These are phyloP conservation scores for Apistogramma diplotaenia DNA, from an alignment of 2,113 vertebrate species.

Conservation along the genomic window DNA sequence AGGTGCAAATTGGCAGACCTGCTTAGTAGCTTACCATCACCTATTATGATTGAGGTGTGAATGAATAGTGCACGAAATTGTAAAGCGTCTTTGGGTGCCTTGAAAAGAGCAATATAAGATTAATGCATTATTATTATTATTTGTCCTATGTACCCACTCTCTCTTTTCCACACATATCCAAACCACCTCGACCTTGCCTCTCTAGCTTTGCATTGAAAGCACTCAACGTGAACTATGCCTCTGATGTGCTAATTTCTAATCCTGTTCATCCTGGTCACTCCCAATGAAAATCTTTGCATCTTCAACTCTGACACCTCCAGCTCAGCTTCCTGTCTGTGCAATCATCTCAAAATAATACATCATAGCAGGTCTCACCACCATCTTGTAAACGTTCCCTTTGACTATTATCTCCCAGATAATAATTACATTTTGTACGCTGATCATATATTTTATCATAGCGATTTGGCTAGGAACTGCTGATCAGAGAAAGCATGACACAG, in stretches of 20 bases:
- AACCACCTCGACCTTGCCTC: not conserved
- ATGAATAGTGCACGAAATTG: too few species aligned
- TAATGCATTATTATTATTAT: too few species aligned
- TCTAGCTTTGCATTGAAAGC: not conserved
- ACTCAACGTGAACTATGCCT: not conserved
- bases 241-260: not conserved
- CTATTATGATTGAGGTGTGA: too few species aligned
- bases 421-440: fast-evolving
- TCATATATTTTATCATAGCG: not conserved
- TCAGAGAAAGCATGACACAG: not conserved
- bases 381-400: not conserved
- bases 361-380: not conserved
- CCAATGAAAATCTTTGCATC: not conserved
- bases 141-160: not conserved
- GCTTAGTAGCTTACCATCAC: too few species aligned
- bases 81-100: too few species aligned
- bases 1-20: too few species aligned
- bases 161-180: not conserved
- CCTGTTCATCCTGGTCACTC: not conserved
- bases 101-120: too few species aligned
- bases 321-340: not conserved
- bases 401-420: not conserved
- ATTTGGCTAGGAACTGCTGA: not conserved
- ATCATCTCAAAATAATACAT: not conserved
- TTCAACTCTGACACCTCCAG: not conserved